phyloP scores from a whole-genome alignment of 2,888 invertebrate genomes.

The Keiferia lycopersicella region DNA sequence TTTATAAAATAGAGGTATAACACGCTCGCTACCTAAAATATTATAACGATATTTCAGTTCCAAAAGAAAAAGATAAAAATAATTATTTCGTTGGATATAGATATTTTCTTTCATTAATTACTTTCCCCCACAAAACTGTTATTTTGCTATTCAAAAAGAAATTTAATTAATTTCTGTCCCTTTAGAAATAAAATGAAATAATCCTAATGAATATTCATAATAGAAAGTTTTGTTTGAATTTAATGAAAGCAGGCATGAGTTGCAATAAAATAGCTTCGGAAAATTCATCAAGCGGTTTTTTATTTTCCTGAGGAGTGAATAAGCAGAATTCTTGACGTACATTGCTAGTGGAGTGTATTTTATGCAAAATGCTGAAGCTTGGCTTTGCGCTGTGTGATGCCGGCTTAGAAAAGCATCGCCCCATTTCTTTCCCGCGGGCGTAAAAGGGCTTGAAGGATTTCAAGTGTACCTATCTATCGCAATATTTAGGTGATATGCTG shows the following conservation, averaged over 20 bases:
- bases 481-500: too few relatives aligned
- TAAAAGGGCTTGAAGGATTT: too few relatives aligned
- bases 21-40: too few relatives aligned
- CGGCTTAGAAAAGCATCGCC: not conserved
- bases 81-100: conserved; percentile 1
- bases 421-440: too few relatives aligned
- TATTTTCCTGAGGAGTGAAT: conserved; percentile 5
- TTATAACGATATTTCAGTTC: too few relatives aligned
- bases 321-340: not conserved
- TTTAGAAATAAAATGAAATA: not conserved
- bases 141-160: not conserved
- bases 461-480: too few relatives aligned
- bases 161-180: not conserved
- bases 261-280: conserved; percentile 1
- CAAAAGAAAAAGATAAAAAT: conserved; percentile 28
- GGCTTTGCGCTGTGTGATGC: too few relatives aligned
- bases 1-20: too few relatives aligned
- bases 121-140: not conserved
- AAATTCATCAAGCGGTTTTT: not conserved
- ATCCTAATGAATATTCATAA: conserved; percentile 11
- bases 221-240: not conserved
- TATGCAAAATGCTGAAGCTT: too few relatives aligned
- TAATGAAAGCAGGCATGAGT: conserved; percentile 13
- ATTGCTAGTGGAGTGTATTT: not conserved
- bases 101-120: not conserved